Conservation (phyloP, 2,797 vertebrate genomes). For the Lithobates pipiens region DNA sequence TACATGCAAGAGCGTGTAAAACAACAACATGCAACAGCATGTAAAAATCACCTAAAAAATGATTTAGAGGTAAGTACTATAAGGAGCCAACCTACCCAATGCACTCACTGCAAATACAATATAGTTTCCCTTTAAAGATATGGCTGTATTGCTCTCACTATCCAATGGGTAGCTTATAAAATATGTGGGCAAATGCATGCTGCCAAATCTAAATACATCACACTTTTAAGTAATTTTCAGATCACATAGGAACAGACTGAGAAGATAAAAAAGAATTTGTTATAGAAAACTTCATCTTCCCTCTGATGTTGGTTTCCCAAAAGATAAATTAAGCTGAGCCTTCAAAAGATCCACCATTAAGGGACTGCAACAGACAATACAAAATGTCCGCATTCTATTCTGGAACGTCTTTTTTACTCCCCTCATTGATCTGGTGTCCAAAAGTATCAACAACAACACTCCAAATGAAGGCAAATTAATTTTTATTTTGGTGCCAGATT, state of each 20-base stretch:
- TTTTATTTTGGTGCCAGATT: slow-evolving; percentile 40
- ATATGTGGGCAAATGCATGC: too few relatives aligned
- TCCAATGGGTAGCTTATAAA: too few relatives aligned
- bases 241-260: neutral
- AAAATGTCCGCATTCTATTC: slow-evolving; percentile 3
- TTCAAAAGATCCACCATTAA: slow-evolving; percentile 10
- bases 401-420: neutral
- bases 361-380: neutral
- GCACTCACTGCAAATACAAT: too few relatives aligned
- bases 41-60: too few relatives aligned
- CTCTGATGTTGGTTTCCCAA: neutral
- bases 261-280: neutral
- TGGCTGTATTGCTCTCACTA: too few relatives aligned
- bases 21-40: too few relatives aligned
- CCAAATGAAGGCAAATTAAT: slow-evolving; percentile 36
- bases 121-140: too few relatives aligned
- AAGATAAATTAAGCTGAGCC: neutral
- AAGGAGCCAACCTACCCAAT: too few relatives aligned
- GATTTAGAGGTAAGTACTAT: too few relatives aligned
- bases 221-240: neutral
- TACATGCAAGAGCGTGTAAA: too few relatives aligned
- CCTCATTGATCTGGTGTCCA: slow-evolving; percentile 18
- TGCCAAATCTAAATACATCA: too few relatives aligned
- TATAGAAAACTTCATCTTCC: too few relatives aligned
- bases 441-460: slow-evolving; percentile 43